Percentiles rank a stretch among this genome's conserved stretches.
These are phyloP conservation scores for Blennius ocellaris DNA, from an alignment of 2,113 vertebrate genomes.

Conservation along the genomic window DNA sequence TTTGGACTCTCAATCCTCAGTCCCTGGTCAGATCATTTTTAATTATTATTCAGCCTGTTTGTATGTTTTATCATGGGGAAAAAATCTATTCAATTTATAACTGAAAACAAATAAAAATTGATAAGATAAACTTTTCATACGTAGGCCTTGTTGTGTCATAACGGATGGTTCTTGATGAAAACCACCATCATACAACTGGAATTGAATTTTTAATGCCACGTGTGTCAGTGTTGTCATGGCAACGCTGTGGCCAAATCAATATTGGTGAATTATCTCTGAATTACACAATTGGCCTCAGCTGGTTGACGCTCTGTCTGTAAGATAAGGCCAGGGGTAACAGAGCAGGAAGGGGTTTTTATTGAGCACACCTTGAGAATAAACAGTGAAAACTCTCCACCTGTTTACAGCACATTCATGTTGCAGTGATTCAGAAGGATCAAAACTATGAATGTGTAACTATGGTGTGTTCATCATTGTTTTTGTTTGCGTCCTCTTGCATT, in stretches of 20 bases:
- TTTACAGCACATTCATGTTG: not conserved
- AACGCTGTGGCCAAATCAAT: conserved; percentile 20
- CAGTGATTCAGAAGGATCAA: not conserved
- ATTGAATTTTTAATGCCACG: conserved; percentile 19
- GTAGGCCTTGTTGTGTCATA: not conserved
- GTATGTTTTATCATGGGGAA: no score
- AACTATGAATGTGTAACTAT: not conserved
- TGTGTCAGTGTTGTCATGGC: conserved; percentile 19
- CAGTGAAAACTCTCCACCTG: not conserved
- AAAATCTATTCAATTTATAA: not conserved
- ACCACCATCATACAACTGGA: not conserved
- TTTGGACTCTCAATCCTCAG: no score
- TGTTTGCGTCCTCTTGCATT: not conserved
- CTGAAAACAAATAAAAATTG: not conserved
- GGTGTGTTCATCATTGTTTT: not conserved
- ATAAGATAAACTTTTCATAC: not conserved
- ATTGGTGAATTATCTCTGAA: conserved; percentile 14
- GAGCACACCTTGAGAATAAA: not conserved
- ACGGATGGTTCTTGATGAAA: not conserved
- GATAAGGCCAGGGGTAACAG: not conserved
- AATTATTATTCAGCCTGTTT: no score
- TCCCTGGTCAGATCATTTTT: no score
- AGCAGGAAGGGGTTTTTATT: not conserved
- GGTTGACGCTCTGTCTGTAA: not conserved
- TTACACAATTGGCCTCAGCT: conserved; percentile 20